Percentiles rank a stretch among this genome's conserved stretches.
Conservation (phyloP, 2,113 vertebrate species). For the Calyptommatus sinebrachiatus region DNA sequence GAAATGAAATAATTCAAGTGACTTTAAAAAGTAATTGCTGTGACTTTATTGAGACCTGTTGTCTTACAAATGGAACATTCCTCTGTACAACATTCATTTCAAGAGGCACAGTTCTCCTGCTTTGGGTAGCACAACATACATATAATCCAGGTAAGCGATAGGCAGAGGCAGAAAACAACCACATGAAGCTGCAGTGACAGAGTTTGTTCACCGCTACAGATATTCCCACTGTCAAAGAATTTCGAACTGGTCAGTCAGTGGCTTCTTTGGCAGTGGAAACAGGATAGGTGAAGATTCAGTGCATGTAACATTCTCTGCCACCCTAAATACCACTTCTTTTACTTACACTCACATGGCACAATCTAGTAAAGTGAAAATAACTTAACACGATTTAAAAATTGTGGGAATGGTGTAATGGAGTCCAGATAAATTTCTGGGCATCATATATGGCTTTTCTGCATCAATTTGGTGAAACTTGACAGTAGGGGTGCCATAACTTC, state of each 20-base stretch:
- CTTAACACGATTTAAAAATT: neutral
- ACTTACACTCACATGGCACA: neutral
- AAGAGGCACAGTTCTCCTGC: constrained; percentile 42
- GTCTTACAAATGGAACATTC: constrained; percentile 47
- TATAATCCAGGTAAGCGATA: neutral
- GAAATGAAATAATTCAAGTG: constrained; percentile 16
- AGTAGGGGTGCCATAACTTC: too few relatives aligned
- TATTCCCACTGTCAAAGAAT: neutral
- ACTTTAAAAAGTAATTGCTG: constrained; percentile 44
- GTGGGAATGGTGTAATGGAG: neutral
- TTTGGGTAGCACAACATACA: constrained; percentile 30
- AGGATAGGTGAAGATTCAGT: neutral
- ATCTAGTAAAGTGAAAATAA: neutral
- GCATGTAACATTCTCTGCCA: neutral
- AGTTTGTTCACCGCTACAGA: neutral
- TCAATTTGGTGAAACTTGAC: too few relatives aligned
- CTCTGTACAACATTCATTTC: constrained; percentile 46
- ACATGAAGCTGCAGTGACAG: neutral
- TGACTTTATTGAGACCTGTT: constrained; percentile 43
- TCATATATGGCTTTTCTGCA: too few relatives aligned
- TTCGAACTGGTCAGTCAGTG: neutral
- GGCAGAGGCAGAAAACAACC: neutral
- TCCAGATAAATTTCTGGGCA: too few relatives aligned
- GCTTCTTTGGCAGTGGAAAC: constrained; percentile 1
- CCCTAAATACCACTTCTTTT: neutral